Evolutionary conservation across 1,140 invertebrate species (phyloP), one percentile per base, ranked within the genome.

Genomic region (Gonioctena quinquepunctata): DNA sequence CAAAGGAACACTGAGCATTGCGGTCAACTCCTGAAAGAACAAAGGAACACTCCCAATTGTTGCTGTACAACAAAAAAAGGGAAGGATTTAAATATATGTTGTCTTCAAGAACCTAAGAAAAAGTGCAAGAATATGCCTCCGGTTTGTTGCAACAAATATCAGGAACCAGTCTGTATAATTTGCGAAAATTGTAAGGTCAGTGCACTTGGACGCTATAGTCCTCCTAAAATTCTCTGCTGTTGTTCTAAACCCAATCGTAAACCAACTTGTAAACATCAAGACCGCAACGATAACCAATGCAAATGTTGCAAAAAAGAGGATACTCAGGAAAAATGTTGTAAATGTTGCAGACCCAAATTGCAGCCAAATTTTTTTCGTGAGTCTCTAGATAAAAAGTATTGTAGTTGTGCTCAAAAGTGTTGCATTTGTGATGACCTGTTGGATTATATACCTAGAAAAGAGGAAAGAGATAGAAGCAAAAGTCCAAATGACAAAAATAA

Each of bases 391-490:
- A 26, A 33, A 27, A 61, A 61, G 7, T 3, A 13, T 61, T 19
- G 26, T n/a, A 6, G 23, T 61, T 27, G 27, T n/a, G 23, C 13
- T 16, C 22, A 61, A 48, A 49, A 42, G 7, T 42, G 8, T 48
- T 11, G 8, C n/a, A 11, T n/a, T 49, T 18, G 18, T 22, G 61
- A 64, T 48, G 59, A 61, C 6, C n/a, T 25, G 6, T 50, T 64
- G 22, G 61, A 64, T 49, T 64, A 64, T 64, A 64, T 64, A 19
- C 61, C 61, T 3, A 64, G 49, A 64, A 42, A 49, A 7, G 61
- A 64, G 23, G 18, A 48, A 21, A 48, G 27, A 18, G 16, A 26
- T 13, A 61, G n/a, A n/a, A n/a, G n/a, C 6, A 61, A 61, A 61
- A 61, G 2, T 42, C 33, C 16, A 13, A 11, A 42, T 13, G 13